Evolutionary conservation across 2,113 vertebrate genomes (phyloP).

Genomic region (Alectura lathami): DNA sequence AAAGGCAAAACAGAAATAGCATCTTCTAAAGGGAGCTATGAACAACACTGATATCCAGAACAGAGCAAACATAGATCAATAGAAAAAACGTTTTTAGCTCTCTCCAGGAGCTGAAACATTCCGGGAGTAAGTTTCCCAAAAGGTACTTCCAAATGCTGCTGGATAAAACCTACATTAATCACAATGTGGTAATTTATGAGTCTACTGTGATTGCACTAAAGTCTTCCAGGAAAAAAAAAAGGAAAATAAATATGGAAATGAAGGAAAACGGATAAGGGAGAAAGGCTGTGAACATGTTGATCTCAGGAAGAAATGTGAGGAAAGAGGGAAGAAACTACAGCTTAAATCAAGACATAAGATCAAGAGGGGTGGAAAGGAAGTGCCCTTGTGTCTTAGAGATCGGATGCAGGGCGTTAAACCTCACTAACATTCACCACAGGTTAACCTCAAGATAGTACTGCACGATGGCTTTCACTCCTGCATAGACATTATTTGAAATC

Average conservation of each 20-base stretch:
- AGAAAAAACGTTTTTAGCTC: neutral
- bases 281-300: accelerated
- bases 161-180: neutral
- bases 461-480: neutral
- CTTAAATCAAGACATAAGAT: neutral
- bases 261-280: neutral
- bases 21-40: neutral
- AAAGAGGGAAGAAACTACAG: neutral
- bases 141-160: neutral
- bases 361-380: neutral
- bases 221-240: neutral
- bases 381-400: neutral
- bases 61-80: neutral
- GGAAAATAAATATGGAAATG: neutral
- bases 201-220: neutral
- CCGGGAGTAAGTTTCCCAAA: neutral
- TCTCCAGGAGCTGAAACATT: neutral
- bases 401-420: neutral
- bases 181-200: neutral
- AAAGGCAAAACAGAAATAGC: neutral
- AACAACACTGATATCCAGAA: neutral
- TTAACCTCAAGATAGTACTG: neutral
- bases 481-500: neutral
- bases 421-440: neutral
- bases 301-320: neutral